Evolutionary conservation across 2,113 vertebrate species (phyloP).

Genomic region (Archilochus colubris): DNA sequence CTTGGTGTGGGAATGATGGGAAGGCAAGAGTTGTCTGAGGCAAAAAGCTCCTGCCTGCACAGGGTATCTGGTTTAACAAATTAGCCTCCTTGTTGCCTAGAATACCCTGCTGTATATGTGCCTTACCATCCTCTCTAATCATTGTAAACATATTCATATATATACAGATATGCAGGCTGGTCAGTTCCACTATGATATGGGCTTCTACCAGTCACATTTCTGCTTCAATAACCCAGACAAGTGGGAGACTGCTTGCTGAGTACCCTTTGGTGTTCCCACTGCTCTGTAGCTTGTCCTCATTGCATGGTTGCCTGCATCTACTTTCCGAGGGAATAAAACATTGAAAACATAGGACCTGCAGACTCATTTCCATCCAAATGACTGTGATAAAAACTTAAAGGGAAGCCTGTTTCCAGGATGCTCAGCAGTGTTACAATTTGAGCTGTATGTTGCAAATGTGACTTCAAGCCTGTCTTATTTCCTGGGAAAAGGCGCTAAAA

Average conservation of each 20-base stretch:
- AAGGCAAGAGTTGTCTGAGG: constrained; percentile 31
- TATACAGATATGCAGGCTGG: not conserved
- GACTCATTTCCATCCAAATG: not conserved
- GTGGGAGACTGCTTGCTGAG: not conserved
- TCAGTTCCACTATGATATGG: not conserved
- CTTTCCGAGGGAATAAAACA: not conserved
- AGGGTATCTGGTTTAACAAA: constrained; percentile 11
- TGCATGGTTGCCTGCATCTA: not conserved
- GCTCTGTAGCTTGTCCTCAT: not conserved
- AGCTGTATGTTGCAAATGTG: not conserved
- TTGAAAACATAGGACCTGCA: not conserved
- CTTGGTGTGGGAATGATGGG: constrained; percentile 22
- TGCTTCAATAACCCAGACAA: not conserved
- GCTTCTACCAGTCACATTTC: not conserved
- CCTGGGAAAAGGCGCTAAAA: not conserved
- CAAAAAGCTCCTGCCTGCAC: not conserved
- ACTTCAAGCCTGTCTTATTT: not conserved
- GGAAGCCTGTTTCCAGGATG: not conserved
- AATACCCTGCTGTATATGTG: not conserved
- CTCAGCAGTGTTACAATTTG: not conserved
- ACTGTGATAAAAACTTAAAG: not conserved
- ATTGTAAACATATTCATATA: not conserved
- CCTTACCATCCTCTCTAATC: not conserved
- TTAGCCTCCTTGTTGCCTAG: not conserved
- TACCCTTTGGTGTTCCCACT: not conserved